A percentile compares a stretch with the other conserved stretches of the same genome.
Evolutionary conservation across 2,888 invertebrate genomes (phyloP).

Genomic region (Microctonus aethiopoides): DNA sequence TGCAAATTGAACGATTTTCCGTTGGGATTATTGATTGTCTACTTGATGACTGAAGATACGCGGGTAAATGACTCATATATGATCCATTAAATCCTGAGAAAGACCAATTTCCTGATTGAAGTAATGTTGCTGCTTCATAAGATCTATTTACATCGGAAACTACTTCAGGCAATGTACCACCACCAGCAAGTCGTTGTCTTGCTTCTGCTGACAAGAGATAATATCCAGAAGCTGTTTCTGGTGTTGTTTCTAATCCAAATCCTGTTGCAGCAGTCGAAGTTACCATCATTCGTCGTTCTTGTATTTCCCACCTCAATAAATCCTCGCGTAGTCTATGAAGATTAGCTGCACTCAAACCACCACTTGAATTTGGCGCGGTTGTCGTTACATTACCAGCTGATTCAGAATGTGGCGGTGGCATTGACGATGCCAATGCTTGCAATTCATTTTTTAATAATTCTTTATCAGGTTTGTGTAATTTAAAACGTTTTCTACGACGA

Average conservation of each 20-base stretch:
- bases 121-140: constrained; percentile 58
- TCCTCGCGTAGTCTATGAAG: constrained; percentile 63
- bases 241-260: constrained; percentile 35
- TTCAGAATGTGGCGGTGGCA: constrained; percentile 55
- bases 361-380: constrained; percentile 59
- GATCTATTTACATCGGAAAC: constrained; percentile 43
- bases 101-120: constrained; percentile 58
- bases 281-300: constrained; percentile 63
- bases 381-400: constrained; percentile 46
- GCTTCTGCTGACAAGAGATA: constrained; percentile 63
- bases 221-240: constrained; percentile 50
- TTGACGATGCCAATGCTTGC: constrained; percentile 63
- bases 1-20: constrained; percentile 33
- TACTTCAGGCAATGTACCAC: constrained; percentile 39
- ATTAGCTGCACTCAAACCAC: constrained; percentile 59
- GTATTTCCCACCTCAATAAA: constrained; percentile 63
- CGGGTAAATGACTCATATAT: constrained; percentile 54
- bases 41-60: constrained; percentile 47
- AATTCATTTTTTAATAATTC: constrained; percentile 69
- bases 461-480: constrained; percentile 79
- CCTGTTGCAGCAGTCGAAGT: constrained; percentile 53
- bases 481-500: constrained; percentile 84
- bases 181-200: constrained; percentile 52
- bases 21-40: constrained; percentile 34
- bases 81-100: constrained; percentile 54